phyloP scores from a whole-genome alignment of 2,888 invertebrate genomes.

The Gasteruption jaculator region DNA sequence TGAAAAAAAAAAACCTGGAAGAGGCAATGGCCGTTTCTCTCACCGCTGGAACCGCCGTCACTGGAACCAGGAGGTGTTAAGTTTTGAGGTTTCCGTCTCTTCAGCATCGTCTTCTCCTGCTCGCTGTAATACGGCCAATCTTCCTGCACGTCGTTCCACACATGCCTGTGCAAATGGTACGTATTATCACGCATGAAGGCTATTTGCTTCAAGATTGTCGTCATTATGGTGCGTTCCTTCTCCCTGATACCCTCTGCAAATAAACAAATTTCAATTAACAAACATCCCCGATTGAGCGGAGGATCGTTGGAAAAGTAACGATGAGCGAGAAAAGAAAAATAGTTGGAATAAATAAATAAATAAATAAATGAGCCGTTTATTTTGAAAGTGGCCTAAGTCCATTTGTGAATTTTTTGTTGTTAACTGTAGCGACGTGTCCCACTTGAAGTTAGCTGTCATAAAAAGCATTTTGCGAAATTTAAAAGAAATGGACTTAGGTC shows the following conservation, averaged over 20 bases:
- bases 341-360: no score
- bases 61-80: constrained; percentile 85
- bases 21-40: constrained; percentile 2
- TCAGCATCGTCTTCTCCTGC: constrained; percentile 81
- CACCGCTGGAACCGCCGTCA: constrained; percentile 68
- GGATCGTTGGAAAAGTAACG: no score
- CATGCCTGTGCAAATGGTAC: constrained; percentile 79
- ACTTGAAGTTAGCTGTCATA: no score
- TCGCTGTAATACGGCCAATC: constrained; percentile 94
- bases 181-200: constrained; percentile 82
- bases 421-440: no score
- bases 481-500: constrained; percentile 7
- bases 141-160: constrained; percentile 91
- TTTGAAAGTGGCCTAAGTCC: no score
- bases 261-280: no score
- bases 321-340: no score
- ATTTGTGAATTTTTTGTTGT: no score
- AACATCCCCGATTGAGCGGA: no score
- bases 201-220: constrained; percentile 75
- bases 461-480: no score
- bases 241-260: constrained; percentile 82
- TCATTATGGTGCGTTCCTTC: constrained; percentile 72
- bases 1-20: background rate
- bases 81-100: constrained; percentile 88
- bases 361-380: no score